phyloP scores from a whole-genome alignment of 2,888 invertebrate species.

The Spialia ferax region DNA sequence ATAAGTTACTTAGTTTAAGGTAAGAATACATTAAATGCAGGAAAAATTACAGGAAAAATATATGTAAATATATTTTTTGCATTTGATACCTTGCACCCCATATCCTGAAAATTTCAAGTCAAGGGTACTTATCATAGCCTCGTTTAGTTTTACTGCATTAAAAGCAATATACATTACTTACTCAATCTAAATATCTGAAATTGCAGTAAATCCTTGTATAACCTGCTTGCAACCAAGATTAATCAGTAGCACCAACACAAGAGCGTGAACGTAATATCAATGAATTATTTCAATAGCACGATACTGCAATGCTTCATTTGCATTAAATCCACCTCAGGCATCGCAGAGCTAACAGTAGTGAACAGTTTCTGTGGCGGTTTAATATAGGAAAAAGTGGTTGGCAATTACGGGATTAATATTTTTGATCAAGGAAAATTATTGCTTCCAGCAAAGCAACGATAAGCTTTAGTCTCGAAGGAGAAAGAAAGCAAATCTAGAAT shows the following conservation, averaged over 20 bases:
- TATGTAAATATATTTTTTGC: too few relatives aligned
- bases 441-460: slow-evolving; percentile 9
- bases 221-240: background rate
- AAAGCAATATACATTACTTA: background rate
- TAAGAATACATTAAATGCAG: too few relatives aligned
- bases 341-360: slow-evolving; percentile 12
- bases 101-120: too few relatives aligned
- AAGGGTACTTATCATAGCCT: too few relatives aligned
- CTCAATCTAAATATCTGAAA: background rate
- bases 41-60: too few relatives aligned
- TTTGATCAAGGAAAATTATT: slow-evolving; percentile 10
- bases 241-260: slow-evolving; percentile 5
- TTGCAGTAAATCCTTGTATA: background rate
- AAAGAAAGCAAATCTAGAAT: slow-evolving; percentile 60
- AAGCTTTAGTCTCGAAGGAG: slow-evolving; percentile 53
- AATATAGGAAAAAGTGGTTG: slow-evolving; percentile 5
- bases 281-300: slow-evolving; percentile 22
- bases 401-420: slow-evolving; percentile 22
- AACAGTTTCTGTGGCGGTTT: background rate
- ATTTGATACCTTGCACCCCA: too few relatives aligned
- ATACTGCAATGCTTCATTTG: slow-evolving; percentile 21
- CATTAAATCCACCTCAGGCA: slow-evolving; percentile 15
- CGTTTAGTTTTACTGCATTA: slow-evolving; percentile 11
- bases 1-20: background rate
- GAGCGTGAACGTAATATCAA: slow-evolving; percentile 29